These are phyloP conservation scores for Panagrolaimus sp. DNA, from an alignment of 1,140 invertebrate species.

Conservation along the genomic window DNA sequence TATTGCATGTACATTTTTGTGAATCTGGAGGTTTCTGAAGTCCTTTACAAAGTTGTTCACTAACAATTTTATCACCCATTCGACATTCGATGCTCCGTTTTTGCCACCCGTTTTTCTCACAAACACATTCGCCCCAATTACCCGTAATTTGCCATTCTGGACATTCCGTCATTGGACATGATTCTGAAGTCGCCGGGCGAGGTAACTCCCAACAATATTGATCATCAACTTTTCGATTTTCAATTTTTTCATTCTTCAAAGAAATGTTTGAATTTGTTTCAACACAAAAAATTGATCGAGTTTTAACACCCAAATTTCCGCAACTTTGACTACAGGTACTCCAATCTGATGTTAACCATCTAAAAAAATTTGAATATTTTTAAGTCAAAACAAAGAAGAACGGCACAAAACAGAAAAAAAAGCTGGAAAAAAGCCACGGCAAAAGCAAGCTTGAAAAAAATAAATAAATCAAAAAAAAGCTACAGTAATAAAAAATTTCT, in stretches of 20 bases:
- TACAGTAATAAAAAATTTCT: too few relatives aligned
- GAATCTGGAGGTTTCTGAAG: not conserved
- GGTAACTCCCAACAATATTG: constrained; percentile 38
- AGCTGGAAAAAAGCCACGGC: constrained; percentile 2
- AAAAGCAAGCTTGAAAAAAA: not conserved
- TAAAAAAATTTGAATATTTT: constrained; percentile 20
- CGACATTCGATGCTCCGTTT: constrained; percentile 52
- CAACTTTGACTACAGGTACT: constrained; percentile 73
- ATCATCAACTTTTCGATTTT: constrained; percentile 42
- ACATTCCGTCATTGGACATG: constrained; percentile 23
- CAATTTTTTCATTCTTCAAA: constrained; percentile 1
- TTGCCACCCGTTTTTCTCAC: constrained; percentile 52
- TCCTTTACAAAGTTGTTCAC: not conserved
- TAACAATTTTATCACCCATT: constrained; percentile 29
- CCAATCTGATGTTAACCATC: constrained; percentile 74
- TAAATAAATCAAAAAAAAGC: too few relatives aligned
- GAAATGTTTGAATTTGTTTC: not conserved
- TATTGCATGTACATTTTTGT: not conserved
- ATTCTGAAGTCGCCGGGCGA: constrained; percentile 26
- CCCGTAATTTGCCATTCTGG: constrained; percentile 28
- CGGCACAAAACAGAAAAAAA: not conserved
- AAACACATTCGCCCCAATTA: constrained; percentile 55
- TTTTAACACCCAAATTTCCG: constrained; percentile 62
- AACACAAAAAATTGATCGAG: constrained; percentile 45
- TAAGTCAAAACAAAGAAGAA: not conserved